A percentile compares a stretch with the other conserved stretches of the same genome.
These are phyloP conservation scores for Xanthorhoe spadicearia DNA, from an alignment of 2,888 invertebrate genomes.

Conservation along the genomic window DNA sequence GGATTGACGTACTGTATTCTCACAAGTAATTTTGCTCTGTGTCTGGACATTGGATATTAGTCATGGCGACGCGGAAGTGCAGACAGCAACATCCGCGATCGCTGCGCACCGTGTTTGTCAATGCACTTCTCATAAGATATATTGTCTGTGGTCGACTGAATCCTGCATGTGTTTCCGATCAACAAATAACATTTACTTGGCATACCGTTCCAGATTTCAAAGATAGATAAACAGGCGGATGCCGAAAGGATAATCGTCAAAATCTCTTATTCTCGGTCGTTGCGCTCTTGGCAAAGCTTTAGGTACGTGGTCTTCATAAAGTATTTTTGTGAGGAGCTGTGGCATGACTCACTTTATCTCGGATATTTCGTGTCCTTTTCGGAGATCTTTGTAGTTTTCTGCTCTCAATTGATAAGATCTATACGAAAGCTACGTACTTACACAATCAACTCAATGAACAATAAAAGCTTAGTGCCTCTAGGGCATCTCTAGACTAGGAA, in stretches of 20 bases:
- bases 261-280: not conserved
- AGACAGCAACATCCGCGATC: slow-evolving; percentile 74
- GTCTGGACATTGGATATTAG: slow-evolving; percentile 57
- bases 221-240: not conserved
- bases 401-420: not conserved
- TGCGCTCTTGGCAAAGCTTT: not conserved
- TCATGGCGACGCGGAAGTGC: slow-evolving; percentile 73
- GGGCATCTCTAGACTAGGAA: not conserved
- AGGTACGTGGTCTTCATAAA: not conserved
- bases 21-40: slow-evolving; percentile 10
- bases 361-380: not conserved
- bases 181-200: slow-evolving; percentile 10
- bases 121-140: slow-evolving; percentile 64
- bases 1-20: slow-evolving; percentile 5
- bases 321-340: not conserved
- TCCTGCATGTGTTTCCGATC: slow-evolving; percentile 62
- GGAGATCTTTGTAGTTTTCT: not conserved
- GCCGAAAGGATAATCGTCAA: not conserved
- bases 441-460: not conserved
- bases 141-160: slow-evolving; percentile 66
- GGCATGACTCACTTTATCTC: not conserved
- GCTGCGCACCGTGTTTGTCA: slow-evolving; percentile 74
- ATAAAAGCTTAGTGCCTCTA: not conserved
- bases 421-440: not conserved
- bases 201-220: not conserved